Conservation (phyloP, 2,113 vertebrate species). For the Phaetusa simplex region DNA sequence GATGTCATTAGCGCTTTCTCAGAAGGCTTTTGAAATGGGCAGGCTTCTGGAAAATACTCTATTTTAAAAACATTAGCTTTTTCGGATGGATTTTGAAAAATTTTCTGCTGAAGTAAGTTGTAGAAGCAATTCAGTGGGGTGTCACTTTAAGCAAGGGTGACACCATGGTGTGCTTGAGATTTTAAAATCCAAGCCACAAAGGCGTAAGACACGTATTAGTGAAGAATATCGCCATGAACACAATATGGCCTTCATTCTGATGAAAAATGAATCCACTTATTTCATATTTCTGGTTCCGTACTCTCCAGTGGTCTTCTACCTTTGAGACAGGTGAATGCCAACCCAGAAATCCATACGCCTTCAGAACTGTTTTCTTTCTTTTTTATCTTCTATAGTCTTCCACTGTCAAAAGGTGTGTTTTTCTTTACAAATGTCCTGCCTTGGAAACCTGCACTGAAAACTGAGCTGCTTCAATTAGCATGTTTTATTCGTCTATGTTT, state of each 20-base stretch:
- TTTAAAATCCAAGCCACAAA: neutral
- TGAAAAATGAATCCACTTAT: neutral
- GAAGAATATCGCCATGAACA: neutral
- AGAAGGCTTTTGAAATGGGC: neutral
- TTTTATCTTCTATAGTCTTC: neutral
- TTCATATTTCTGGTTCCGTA: neutral
- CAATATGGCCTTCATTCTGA: neutral
- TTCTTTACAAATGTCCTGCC: neutral
- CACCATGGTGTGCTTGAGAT: neutral
- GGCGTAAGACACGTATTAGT: neutral
- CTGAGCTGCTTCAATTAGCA: neutral
- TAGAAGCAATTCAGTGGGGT: neutral
- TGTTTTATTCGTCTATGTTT: neutral
- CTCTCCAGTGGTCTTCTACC: neutral
- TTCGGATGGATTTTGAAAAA: neutral
- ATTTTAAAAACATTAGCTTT: neutral
- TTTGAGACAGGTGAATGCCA: neutral
- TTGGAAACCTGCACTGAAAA: constrained; percentile 11
- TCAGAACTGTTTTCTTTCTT: neutral
- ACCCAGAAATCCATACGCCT: neutral
- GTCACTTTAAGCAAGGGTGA: neutral
- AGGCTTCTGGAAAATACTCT: neutral
- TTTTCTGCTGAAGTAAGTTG: neutral
- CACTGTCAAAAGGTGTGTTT: neutral
- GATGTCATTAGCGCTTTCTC: neutral